Percentiles rank a stretch among this genome's conserved stretches.
Conservation (phyloP, 1,140 invertebrate genomes). For the Aphidius gifuensis region DNA sequence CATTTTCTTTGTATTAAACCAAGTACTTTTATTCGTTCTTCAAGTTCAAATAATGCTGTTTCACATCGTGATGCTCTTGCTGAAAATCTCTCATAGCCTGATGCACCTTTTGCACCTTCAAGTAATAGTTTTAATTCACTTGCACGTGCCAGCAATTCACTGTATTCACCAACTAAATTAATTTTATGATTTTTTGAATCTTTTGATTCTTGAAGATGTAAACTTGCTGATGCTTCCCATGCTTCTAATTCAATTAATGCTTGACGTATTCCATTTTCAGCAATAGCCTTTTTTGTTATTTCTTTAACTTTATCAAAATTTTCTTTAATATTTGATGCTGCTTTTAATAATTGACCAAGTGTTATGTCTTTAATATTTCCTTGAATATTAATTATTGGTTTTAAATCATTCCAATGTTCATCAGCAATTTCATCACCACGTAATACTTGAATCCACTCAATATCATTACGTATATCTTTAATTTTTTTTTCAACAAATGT, state of each 20-base stretch:
- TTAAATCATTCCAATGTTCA: constrained; percentile 93
- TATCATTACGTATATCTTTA: constrained; percentile 51
- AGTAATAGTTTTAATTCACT: constrained; percentile 58
- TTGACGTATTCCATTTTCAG: constrained; percentile 90
- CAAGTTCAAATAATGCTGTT: constrained; percentile 66
- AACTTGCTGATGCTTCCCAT: constrained; percentile 84
- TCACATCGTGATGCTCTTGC: constrained; percentile 77
- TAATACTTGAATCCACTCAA: constrained; percentile 57
- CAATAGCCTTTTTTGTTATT: constrained; percentile 74
- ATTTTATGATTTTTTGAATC: constrained; percentile 42
- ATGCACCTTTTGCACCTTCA: constrained; percentile 74
- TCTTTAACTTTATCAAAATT: constrained; percentile 75
- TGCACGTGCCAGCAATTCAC: constrained; percentile 40
- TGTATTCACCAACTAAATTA: constrained; percentile 46
- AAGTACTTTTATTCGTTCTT: constrained; percentile 68
- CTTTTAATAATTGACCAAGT: constrained; percentile 77
- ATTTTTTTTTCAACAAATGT: constrained; percentile 46
- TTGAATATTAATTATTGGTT: constrained; percentile 72
- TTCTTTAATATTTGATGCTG: constrained; percentile 65
- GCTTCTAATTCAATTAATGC: constrained; percentile 91
- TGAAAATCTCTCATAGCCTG: constrained; percentile 72
- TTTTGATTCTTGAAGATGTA: constrained; percentile 41
- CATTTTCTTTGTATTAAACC: constrained; percentile 78
- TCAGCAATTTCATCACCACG: constrained; percentile 87
- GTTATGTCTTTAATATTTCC: constrained; percentile 70